These are phyloP conservation scores for Hirundo rustica DNA, from an alignment of 2,797 vertebrate genomes.

Conservation along the genomic window DNA sequence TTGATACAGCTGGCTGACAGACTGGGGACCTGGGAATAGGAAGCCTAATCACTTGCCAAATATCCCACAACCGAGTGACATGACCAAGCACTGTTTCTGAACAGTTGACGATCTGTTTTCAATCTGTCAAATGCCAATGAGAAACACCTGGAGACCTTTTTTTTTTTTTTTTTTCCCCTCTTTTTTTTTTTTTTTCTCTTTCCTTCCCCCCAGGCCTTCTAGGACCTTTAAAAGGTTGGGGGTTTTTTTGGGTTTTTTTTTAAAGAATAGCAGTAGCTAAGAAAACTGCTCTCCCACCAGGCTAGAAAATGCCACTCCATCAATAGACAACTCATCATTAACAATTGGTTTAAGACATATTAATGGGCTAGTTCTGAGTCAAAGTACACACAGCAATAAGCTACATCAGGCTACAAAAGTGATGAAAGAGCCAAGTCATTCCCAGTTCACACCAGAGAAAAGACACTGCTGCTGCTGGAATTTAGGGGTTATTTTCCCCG, in stretches of 20 bases:
- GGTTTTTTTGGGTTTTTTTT: not conserved
- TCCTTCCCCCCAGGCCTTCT: not conserved
- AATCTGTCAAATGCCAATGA: not conserved
- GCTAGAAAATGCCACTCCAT: not conserved
- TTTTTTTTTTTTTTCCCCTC: not conserved
- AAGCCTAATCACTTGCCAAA: not conserved
- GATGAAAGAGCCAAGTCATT: not conserved
- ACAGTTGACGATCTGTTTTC: constrained; percentile 1
- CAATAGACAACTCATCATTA: not conserved
- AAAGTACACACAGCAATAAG: not conserved
- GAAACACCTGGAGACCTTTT: constrained; percentile 9
- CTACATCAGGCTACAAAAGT: not conserved
- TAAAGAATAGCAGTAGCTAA: not conserved
- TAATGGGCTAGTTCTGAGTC: not conserved
- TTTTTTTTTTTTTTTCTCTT: too few relatives aligned
- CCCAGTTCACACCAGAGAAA: not conserved
- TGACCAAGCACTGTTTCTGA: not conserved
- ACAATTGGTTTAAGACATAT: not conserved
- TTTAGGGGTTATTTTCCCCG: not conserved
- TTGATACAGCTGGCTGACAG: not conserved
- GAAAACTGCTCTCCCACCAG: not conserved
- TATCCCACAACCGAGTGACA: not conserved
- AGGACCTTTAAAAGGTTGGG: not conserved
- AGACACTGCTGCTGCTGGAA: not conserved
- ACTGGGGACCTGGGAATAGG: not conserved